Conservation (phyloP, 23 tunicate genomes). For the Ciona savignyi region DNA sequence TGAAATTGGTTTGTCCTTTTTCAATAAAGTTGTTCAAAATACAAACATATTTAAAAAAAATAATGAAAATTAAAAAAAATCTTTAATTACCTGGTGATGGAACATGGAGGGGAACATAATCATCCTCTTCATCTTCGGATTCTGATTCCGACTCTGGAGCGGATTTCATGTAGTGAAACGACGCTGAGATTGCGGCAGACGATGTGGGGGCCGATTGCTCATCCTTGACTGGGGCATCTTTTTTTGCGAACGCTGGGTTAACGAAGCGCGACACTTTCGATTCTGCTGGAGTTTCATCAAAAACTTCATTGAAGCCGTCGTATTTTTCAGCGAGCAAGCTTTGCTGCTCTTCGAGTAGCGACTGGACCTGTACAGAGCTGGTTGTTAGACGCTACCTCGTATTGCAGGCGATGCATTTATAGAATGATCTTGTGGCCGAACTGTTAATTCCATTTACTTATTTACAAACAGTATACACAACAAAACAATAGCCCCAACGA, state of each 20-base stretch:
- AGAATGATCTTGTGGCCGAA: no score
- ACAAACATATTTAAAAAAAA: no score
- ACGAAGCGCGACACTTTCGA: conserved; percentile 38
- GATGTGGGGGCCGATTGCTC: neutral
- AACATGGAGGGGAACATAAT: neutral
- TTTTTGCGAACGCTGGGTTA: conserved; percentile 24
- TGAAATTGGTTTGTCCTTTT: no score
- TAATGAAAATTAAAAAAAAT: no score
- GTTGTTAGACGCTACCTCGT: no score
- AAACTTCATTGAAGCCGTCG: conserved; percentile 36
- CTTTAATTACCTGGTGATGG: conserved; percentile 13
- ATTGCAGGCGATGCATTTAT: no score
- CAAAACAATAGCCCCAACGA: no score
- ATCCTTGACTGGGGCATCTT: neutral
- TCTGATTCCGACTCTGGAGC: neutral
- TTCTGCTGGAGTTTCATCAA: conserved; percentile 7
- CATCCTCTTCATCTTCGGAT: conserved; percentile 4
- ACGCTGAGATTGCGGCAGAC: conserved; percentile 19
- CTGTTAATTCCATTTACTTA: no score
- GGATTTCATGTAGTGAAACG: conserved; percentile 7
- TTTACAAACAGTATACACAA: no score
- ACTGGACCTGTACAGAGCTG: conserved; percentile 80
- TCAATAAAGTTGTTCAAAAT: no score
- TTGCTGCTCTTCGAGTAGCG: conserved; percentile 79
- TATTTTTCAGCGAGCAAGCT: conserved; percentile 56